Evolutionary conservation across 2,113 vertebrate species (phyloP).

Genomic region (Pogonocichla stellata): DNA sequence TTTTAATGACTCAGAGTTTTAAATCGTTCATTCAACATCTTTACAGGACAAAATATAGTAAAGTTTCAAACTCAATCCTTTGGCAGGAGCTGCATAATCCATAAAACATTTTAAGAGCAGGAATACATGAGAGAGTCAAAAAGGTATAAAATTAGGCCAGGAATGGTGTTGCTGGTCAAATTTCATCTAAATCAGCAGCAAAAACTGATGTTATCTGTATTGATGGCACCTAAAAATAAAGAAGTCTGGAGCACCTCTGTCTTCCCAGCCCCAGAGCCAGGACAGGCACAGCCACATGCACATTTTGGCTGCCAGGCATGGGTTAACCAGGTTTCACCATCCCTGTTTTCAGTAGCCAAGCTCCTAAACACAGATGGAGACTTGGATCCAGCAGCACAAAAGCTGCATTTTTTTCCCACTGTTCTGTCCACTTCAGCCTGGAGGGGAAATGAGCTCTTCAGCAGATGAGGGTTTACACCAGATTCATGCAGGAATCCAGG

Average conservation of each 20-base stretch:
- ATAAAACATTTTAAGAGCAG: conserved; percentile 17
- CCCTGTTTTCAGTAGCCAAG: background rate
- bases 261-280: background rate
- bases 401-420: background rate
- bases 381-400: background rate
- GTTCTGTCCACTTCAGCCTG: background rate
- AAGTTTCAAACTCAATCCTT: conserved; percentile 11
- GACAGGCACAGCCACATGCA: background rate
- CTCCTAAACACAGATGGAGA: background rate
- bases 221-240: background rate
- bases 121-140: background rate
- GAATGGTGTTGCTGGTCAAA: background rate
- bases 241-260: background rate
- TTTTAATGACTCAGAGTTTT: conserved; percentile 54
- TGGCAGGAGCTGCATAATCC: conserved; percentile 23
- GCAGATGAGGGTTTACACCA: background rate
- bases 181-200: background rate
- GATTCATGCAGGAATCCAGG: background rate
- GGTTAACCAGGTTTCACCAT: background rate
- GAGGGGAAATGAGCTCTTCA: background rate
- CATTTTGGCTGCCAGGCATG: background rate
- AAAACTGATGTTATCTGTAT: background rate
- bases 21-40: conserved; percentile 41
- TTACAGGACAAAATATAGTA: background rate
- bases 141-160: background rate